phyloP scores from a whole-genome alignment of 2,113 vertebrate genomes.

The Pithys albifrons region DNA sequence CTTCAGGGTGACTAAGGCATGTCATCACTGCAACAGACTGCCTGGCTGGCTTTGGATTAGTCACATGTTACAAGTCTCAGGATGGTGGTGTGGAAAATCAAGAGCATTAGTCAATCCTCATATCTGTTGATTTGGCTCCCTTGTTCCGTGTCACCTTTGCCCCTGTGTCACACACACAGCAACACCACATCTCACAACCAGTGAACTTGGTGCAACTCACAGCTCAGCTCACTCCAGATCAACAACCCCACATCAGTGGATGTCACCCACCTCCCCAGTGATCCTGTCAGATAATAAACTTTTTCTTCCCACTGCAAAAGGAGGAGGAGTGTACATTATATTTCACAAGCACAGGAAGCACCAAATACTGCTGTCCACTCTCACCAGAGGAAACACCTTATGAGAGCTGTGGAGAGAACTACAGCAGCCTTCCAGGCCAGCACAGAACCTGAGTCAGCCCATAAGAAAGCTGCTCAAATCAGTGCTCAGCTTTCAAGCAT shows the following conservation, averaged over 20 bases:
- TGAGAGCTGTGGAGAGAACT: background rate
- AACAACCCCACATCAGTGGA: background rate
- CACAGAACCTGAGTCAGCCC: background rate
- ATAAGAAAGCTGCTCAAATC: background rate
- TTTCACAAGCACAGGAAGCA: background rate
- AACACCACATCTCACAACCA: fast-evolving
- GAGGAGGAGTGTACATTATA: background rate
- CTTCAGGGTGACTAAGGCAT: background rate
- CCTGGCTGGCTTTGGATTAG: background rate
- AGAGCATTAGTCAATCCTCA: background rate
- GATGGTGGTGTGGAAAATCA: background rate
- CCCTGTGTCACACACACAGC: background rate
- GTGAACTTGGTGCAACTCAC: background rate
- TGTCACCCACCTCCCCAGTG: background rate
- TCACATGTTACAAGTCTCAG: background rate
- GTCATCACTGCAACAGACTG: background rate
- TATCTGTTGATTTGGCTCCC: background rate
- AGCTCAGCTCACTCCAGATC: background rate
- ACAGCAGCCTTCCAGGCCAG: background rate
- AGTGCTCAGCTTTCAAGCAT: background rate
- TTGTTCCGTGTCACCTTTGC: fast-evolving
- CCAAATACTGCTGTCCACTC: background rate
- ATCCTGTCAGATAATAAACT: background rate
- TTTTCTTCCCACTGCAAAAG: background rate
- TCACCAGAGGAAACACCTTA: background rate